Conservation (phyloP, 2,888 invertebrate genomes). For the Antheraea yamamai region DNA sequence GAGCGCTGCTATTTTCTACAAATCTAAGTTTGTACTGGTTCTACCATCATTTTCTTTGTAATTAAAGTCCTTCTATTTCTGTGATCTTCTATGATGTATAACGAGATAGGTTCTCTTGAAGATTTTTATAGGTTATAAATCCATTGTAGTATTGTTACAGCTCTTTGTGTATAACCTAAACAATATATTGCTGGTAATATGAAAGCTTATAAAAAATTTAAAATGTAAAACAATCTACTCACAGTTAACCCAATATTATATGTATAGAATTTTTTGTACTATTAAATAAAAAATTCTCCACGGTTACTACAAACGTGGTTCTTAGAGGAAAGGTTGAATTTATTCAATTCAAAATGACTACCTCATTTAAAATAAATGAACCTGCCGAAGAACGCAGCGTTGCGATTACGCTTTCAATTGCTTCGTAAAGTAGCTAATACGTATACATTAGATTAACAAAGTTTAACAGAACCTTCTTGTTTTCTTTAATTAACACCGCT, state of each 20-base stretch:
- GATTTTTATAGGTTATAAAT: neutral
- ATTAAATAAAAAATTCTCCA: neutral
- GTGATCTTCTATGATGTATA: too few species aligned
- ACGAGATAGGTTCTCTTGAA: neutral
- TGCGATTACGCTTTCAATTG: neutral
- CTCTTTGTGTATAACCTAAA: too few species aligned
- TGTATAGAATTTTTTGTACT: neutral
- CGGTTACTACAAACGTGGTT: neutral
- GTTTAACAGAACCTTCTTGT: conserved; percentile 10
- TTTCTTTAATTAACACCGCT: conserved; percentile 13
- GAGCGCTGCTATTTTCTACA: too few species aligned
- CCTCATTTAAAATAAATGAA: neutral
- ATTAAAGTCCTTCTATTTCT: too few species aligned
- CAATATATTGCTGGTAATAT: too few species aligned
- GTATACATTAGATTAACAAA: conserved; percentile 2
- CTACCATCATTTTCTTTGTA: too few species aligned
- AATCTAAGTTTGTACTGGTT: too few species aligned
- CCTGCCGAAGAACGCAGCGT: neutral
- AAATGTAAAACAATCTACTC: neutral
- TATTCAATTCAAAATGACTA: neutral
- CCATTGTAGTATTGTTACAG: too few species aligned
- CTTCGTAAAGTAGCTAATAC: neutral
- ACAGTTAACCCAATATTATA: too few species aligned
- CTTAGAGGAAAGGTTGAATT: neutral
- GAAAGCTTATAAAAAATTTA: neutral